Evolutionary conservation across 2,797 vertebrate species (phyloP).

Genomic region (Hoplostethus mediterraneus): DNA sequence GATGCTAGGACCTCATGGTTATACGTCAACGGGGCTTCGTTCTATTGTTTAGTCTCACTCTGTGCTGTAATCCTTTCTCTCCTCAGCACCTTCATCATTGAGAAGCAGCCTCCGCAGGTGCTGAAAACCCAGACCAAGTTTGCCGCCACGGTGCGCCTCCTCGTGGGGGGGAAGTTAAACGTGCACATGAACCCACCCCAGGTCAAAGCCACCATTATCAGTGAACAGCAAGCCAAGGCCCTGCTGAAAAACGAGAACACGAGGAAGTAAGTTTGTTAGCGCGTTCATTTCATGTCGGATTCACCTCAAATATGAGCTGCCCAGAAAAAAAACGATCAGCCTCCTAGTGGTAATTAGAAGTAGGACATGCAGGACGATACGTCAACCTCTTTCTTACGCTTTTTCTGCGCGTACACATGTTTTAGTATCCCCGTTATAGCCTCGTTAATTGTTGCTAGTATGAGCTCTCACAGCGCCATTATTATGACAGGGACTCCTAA

Average conservation of each 20-base stretch:
- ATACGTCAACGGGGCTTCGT: not conserved
- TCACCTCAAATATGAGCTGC: too few relatives aligned
- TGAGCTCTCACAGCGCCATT: not conserved
- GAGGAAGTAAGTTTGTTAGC: too few relatives aligned
- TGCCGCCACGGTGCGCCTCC: conserved; percentile 92
- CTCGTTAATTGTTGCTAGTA: not conserved
- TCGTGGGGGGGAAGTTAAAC: conserved; percentile 96
- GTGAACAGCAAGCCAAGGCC: conserved; percentile 95
- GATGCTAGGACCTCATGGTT: too few relatives aligned
- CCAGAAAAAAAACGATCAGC: too few relatives aligned
- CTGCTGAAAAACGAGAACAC: conserved; percentile 96
- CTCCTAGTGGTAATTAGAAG: too few relatives aligned
- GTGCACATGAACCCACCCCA: conserved; percentile 98
- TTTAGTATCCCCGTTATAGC: not conserved
- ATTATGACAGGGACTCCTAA: conserved; percentile 26
- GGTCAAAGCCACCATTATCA: conserved; percentile 96
- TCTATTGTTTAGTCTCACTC: not conserved
- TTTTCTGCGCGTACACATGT: not conserved
- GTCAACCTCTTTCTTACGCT: not conserved
- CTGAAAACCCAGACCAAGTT: conserved; percentile 96
- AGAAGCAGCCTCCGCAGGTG: conserved; percentile 97
- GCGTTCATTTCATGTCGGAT: too few relatives aligned
- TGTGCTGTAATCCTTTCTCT: not conserved
- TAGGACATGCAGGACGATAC: not conserved
- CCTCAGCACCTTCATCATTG: conserved; percentile 94